Conservation (phyloP, 37 sponge, comb jelly and placozoan species). For the Spongilla lacustris region DNA sequence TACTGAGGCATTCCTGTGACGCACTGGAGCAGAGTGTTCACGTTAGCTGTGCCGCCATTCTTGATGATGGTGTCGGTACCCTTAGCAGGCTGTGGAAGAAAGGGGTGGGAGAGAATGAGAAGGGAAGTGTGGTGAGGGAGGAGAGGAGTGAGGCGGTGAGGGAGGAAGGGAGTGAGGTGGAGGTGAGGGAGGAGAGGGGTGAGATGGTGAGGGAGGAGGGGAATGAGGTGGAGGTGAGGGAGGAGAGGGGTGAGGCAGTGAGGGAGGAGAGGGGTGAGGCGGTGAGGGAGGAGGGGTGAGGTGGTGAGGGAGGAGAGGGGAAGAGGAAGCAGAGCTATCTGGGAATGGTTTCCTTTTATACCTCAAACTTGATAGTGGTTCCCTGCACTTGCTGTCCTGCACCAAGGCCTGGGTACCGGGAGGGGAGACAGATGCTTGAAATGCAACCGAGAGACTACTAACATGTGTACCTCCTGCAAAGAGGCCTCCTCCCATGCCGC, state of each 20-base stretch:
- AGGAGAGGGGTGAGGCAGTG: background rate
- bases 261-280: background rate
- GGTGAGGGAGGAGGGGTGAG: background rate
- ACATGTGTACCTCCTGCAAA: slow-evolving; percentile 12
- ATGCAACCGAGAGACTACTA: background rate
- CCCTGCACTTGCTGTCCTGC: background rate
- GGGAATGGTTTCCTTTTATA: background rate
- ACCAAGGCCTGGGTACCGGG: too few species aligned
- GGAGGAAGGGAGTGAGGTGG: background rate
- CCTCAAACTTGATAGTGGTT: slow-evolving; percentile 43
- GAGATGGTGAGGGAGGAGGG: background rate
- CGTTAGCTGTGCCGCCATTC: slow-evolving; percentile 50
- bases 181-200: background rate
- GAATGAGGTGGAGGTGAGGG: background rate
- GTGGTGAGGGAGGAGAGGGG: too few species aligned
- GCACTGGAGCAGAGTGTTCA: slow-evolving; percentile 67
- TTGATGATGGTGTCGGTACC: slow-evolving; percentile 73
- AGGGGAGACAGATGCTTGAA: background rate
- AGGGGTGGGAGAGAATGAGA: background rate
- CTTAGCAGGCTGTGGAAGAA: slow-evolving; percentile 27
- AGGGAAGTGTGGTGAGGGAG: background rate
- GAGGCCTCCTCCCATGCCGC: slow-evolving; percentile 37
- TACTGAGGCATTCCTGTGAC: slow-evolving; percentile 86
- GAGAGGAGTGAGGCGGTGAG: background rate
- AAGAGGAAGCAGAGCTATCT: background rate